phyloP scores from a whole-genome alignment of 2,797 vertebrate species.

The Coregonus ussuriensis region DNA sequence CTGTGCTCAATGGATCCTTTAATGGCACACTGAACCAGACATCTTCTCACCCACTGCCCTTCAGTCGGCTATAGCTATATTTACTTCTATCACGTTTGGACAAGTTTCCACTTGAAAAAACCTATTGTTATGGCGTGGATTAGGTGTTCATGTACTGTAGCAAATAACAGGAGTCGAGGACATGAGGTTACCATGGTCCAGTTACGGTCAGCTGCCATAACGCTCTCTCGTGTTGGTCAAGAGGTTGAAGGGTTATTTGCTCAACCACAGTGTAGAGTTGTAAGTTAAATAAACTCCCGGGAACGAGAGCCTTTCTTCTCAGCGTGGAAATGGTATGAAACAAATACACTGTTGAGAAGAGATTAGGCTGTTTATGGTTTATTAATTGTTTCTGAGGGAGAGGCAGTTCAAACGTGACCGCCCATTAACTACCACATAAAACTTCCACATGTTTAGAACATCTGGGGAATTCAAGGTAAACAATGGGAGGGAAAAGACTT shows the following conservation, averaged over 20 bases:
- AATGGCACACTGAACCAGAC: conserved; percentile 57
- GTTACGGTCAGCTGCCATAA: no score
- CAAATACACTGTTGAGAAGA: conserved; percentile 59
- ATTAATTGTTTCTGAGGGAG: conserved; percentile 74
- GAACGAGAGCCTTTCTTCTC: conserved; percentile 59
- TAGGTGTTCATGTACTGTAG: conserved; percentile 53
- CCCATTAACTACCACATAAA: conserved; percentile 70
- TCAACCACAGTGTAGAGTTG: conserved; percentile 37
- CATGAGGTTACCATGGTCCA: conserved; percentile 39
- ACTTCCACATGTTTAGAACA: conserved; percentile 70
- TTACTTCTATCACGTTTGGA: conserved; percentile 67
- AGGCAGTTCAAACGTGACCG: conserved; percentile 60
- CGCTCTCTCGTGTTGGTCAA: background rate
- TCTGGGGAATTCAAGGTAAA: conserved; percentile 67
- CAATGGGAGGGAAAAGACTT: conserved; percentile 64
- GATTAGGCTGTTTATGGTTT: conserved; percentile 65
- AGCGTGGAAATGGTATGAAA: conserved; percentile 48
- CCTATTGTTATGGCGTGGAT: conserved; percentile 58
- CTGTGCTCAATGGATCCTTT: conserved; percentile 69
- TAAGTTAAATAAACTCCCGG: conserved; percentile 44
- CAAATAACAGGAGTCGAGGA: conserved; percentile 65
- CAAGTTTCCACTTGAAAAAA: conserved; percentile 64
- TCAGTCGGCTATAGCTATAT: conserved; percentile 55
- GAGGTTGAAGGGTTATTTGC: conserved; percentile 30
- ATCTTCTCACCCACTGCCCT: conserved; percentile 35